Conservation (phyloP, 30 jellyfish, hydroid and myxozoan genomes). For the Aurelia aurita region DNA sequence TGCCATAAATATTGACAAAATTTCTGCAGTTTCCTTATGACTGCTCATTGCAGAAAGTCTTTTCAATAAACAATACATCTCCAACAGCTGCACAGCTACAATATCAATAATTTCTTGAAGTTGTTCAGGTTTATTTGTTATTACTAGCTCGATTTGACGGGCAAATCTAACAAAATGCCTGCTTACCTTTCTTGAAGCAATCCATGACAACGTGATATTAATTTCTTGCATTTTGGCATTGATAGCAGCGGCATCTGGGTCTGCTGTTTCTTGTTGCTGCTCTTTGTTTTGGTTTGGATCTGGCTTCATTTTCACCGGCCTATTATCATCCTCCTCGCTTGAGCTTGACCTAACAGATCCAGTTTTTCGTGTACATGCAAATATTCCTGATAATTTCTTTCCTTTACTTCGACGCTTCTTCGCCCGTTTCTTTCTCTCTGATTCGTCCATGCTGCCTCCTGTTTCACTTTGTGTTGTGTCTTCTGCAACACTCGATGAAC, state of each 20-base stretch:
- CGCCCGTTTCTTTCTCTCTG: slow-evolving; percentile 23
- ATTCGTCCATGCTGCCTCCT: slow-evolving; percentile 58
- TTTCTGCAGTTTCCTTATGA: too few species aligned
- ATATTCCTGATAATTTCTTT: slow-evolving; percentile 54
- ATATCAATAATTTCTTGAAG: too few species aligned
- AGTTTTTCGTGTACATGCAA: slow-evolving; percentile 69
- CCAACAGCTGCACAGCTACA: too few species aligned
- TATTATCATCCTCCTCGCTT: slow-evolving; percentile 62
- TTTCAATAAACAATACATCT: too few species aligned
- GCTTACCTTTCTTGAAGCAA: slow-evolving; percentile 65
- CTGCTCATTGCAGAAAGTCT: too few species aligned
- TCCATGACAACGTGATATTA: slow-evolving; percentile 77
- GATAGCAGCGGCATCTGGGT: slow-evolving; percentile 21
- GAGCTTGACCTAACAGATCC: slow-evolving; percentile 55
- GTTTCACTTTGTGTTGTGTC: slow-evolving; percentile 57
- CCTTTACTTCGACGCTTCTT: slow-evolving; percentile 52
- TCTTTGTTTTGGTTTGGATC: slow-evolving; percentile 7
- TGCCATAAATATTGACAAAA: too few species aligned
- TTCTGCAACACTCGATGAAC: slow-evolving; percentile 50
- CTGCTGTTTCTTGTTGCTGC: background rate
- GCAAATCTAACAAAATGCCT: too few species aligned
- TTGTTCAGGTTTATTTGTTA: too few species aligned
- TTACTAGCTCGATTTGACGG: too few species aligned
- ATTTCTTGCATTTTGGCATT: slow-evolving; percentile 74
- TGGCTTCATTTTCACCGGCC: slow-evolving; percentile 51